A percentile compares a stretch with the other conserved stretches of the same genome.
Conservation (phyloP, 2,113 vertebrate genomes). For the Leptocoma aspasia region DNA sequence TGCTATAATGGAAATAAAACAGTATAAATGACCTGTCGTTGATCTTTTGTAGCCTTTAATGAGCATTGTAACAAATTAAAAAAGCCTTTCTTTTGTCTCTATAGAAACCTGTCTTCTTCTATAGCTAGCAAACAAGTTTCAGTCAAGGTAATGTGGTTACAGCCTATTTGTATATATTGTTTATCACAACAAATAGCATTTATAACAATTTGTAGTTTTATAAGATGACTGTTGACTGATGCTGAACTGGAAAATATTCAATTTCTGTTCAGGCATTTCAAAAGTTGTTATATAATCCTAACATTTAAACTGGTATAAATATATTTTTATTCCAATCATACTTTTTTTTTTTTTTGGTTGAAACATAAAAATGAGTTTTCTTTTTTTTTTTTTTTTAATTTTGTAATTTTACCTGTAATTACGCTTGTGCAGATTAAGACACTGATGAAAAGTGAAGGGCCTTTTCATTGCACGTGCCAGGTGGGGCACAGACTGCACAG, state of each 20-base stretch:
- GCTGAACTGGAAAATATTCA: not conserved
- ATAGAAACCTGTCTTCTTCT: no score
- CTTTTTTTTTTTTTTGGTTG: conserved; percentile 7
- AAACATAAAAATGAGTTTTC: conserved; percentile 64
- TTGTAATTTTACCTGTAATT: no score
- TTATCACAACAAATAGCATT: no score
- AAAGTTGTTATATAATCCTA: not conserved
- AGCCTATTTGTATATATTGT: no score
- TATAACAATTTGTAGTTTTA: not conserved
- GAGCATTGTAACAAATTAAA: not conserved
- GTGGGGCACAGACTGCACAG: not conserved
- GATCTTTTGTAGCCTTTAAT: not conserved
- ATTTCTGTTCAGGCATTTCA: conserved; percentile 29
- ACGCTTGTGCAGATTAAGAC: conserved; percentile 65
- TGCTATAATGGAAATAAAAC: not conserved
- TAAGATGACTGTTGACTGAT: not conserved
- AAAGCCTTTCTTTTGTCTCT: not conserved
- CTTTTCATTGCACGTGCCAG: conserved; percentile 32
- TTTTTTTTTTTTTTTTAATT: no score
- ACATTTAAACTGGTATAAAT: not conserved
- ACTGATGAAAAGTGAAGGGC: conserved; percentile 48
- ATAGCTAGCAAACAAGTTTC: no score
- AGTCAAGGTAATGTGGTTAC: no score
- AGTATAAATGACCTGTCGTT: not conserved
- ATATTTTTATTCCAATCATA: conserved; percentile 1